Conservation (phyloP, 2,797 vertebrate species). For the Scolopax bukidnonensis region DNA sequence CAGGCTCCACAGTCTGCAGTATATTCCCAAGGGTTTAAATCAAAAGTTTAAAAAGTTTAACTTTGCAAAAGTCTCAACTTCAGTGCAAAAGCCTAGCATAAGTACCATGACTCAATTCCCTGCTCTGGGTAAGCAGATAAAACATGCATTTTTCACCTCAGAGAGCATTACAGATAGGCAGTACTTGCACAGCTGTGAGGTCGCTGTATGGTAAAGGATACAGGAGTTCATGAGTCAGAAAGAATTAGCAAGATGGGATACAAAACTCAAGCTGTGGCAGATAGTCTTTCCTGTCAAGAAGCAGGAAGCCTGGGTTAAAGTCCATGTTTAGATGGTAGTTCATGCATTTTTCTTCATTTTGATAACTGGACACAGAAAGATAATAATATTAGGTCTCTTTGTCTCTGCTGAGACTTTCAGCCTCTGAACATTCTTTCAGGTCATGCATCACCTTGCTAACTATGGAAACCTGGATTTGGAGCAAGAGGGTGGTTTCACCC, state of each 20-base stretch:
- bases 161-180: background rate
- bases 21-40: background rate
- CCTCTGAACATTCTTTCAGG: background rate
- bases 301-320: background rate
- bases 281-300: background rate
- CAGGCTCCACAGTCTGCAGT: background rate
- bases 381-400: background rate
- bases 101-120: background rate
- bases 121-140: background rate
- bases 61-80: background rate
- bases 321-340: background rate
- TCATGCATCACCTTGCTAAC: background rate
- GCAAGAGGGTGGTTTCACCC: background rate
- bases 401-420: background rate
- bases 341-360: background rate
- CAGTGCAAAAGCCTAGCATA: background rate
- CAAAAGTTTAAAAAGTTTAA: conserved; percentile 21
- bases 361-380: background rate
- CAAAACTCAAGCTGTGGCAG: background rate
- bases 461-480: background rate
- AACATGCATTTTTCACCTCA: background rate
- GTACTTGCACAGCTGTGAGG: background rate
- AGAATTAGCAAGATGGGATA: background rate
- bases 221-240: background rate
- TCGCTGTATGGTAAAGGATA: background rate